Base-by-base conservation (phyloP, 2,888 invertebrate species). In the Leucophenga maculata region DNA sequence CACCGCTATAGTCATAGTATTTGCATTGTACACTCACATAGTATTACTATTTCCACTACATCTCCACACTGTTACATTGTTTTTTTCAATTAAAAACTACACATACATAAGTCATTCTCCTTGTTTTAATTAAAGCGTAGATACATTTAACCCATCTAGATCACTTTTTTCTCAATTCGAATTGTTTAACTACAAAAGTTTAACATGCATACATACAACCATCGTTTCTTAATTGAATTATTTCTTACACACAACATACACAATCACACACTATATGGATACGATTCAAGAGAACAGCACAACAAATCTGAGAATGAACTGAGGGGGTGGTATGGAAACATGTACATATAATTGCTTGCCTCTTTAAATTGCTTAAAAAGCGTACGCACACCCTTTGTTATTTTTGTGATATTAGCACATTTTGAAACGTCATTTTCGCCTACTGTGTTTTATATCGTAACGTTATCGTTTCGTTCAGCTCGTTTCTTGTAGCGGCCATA, bases 141-240 rank as follows among this genome's bases (percentile, higher is more conserved):
- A n/a, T n/a, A 39, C 8, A 39, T 8, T 39, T 11, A 39, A 39
- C 39, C 8, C 8, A 11, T 39, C 1, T 8, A 1, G 39, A 39
- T 6, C 26, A 26, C 26, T 32, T 60, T 13, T 60, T 60, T 32
- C 14, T 57, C 9, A 14, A 39, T 16, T 6, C 18, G 13, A 4
- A 39, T 22, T 26, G 22, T 14, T 9, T n/a, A 26, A 26, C 16
- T 20, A 1, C n/a, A 54, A 13, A 54, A 54, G 6, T 1, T 20
- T 13, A 54, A 31, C 55, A 57, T n/a, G 65, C 68, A 69, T 75
- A 78, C 73, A 75, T 72, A 73, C 74, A 80, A 39, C 8, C 11
- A 9, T 39, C 39, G 4, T 82, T 75, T 74, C 79, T 80, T 78
- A 79, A 79, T 82, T 79, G 75, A 78, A 79, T 82, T 82, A 82